Evolutionary conservation across 2,888 invertebrate genomes (phyloP), one percentile per base, ranked within the genome.

Genomic region (Eupithecia inturbata): DNA sequence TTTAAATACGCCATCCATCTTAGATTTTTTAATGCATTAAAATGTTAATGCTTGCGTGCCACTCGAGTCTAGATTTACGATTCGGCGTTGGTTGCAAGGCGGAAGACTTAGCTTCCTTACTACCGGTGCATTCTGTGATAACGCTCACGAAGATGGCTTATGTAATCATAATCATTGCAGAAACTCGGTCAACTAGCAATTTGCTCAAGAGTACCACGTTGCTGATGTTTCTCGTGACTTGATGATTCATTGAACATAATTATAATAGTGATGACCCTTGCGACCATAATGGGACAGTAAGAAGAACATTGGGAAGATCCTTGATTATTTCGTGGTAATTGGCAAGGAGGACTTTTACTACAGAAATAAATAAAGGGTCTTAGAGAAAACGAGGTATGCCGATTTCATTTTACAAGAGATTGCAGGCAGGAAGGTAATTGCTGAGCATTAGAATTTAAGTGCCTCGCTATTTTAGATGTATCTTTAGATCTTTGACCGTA

Each of bases 61-160:
- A 49, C 72, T 72, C 45, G 68, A 67, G 75, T 69, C 70, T 71
- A 76, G 77, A 80, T 80, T 78, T 78, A 79, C 75, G 73, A 77
- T 62, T 60, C 66, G 57, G 67, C 60, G 70, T 72, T 68, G 57
- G 73, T 73, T 72, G 77, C 77, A 73, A 73, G 71, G 73, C 77
- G 79, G 78, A 82, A 80, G 79, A 81, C 77, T 78, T 79, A 79
- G 78, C 82, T 87, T 84, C 82, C 86, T 82, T 76, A 74, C 78
- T 41, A 73, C 80, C 78, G 79, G 83, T 86, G 83, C 84, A 86
- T 79, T 81, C 76, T 68, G 79, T 82, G 87, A 87, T 88, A 87
- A 80, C 81, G 79, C 75, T 82, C 87, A 87, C 85, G 86, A 84
- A 84, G 75, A 78, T 78, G 76, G 76, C 78, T 85, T 85, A 86